Base-by-base conservation (phyloP, 2,797 vertebrate species). In the Ciconia nigra region DNA sequence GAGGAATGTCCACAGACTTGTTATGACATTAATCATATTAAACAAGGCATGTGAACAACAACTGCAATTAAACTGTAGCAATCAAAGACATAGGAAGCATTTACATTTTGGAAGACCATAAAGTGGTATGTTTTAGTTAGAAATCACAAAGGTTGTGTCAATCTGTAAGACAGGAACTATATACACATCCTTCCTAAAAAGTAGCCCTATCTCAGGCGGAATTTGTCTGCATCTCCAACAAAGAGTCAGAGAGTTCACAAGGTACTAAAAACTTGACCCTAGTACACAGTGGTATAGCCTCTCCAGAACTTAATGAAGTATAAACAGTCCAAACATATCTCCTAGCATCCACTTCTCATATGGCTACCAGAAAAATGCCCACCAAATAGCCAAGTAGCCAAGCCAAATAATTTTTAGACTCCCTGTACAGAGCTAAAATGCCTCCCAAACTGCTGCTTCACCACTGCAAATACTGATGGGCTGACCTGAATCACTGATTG, bases 21-120 rank as follows among this genome's bases (percentile, higher is more conserved):
- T 97, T 97, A 91, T 95, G 89, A 97, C 95, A 97, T 97, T 93
- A 94, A 96, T 98, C 97, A 98, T 93, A 93, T 74, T 96, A 94
- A 97, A 85, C 61, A 89, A 94, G 94, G 90, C 90, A 97, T 82
- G 83, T 93, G 91, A 97, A 96, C 92, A 97, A 90, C 93, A 96
- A 97, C 85, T 35, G 47, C 87, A 96, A 93, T 96, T 97, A 94
- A 95, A 89, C 59, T 91, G 83, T 85, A 92, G 91, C 95, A 95
- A 90, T 96, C 94, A 96, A 95, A 94, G 86, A 65, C 65, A 46
- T 85, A 83, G 86, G 85, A 97, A 96, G 72, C 71, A 93, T 95
- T 92, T 94, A 93, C 79, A 39, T 93, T 95, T 94, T 93, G 88
- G 86, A 97, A 78, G 83, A 89, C n/a, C 70, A 41, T 96, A 42